A percentile compares a stretch with the other conserved stretches of the same genome.
These are phyloP conservation scores for Falco rusticolus DNA, from an alignment of 2,797 vertebrate species.

Conservation along the genomic window DNA sequence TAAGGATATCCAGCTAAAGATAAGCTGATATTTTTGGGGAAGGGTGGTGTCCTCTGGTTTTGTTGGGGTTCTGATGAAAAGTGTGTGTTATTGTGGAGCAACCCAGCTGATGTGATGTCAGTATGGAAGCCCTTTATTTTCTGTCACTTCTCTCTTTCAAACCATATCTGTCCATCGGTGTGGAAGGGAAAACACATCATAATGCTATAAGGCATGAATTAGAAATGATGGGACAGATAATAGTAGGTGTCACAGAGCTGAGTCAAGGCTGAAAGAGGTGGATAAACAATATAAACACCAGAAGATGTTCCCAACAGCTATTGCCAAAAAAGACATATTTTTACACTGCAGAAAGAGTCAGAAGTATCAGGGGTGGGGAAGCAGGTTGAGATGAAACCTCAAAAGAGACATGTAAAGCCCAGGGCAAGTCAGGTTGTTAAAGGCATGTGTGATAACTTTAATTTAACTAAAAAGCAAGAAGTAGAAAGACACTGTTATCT, in stretches of 20 bases:
- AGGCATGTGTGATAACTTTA: neutral
- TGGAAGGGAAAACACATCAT: neutral
- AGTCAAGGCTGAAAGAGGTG: neutral
- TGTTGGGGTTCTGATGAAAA: neutral
- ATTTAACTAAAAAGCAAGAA: neutral
- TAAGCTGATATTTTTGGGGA: neutral
- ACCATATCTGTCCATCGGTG: neutral
- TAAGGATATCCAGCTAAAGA: neutral
- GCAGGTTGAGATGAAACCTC: neutral
- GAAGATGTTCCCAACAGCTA: neutral
- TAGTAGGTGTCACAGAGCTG: neutral
- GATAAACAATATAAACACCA: neutral
- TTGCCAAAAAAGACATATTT: neutral
- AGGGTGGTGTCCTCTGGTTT: neutral
- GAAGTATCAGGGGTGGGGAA: neutral
- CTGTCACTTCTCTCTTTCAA: neutral
- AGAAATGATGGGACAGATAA: conserved; percentile 13
- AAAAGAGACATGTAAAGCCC: neutral
- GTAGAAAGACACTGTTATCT: neutral
- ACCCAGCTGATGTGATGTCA: neutral
- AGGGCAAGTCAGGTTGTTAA: neutral
- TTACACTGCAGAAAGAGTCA: neutral
- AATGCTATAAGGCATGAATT: neutral
- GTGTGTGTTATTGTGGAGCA: neutral
- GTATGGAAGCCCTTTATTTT: neutral